These are phyloP conservation scores for Bactericera cockerelli DNA, from an alignment of 1,140 invertebrate genomes.

Conservation along the genomic window DNA sequence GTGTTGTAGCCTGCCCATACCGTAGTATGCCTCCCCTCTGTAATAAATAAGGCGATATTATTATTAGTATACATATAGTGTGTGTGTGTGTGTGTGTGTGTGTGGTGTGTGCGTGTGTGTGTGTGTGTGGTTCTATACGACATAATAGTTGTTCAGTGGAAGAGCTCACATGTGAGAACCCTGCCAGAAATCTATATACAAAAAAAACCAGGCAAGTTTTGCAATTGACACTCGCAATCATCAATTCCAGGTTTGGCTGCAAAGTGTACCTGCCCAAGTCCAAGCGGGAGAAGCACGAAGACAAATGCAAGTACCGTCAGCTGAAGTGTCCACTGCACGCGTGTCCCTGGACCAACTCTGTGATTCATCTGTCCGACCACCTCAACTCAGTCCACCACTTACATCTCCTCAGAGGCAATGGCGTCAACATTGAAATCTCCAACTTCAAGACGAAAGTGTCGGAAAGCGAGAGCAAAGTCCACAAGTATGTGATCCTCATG, in stretches of 20 bases:
- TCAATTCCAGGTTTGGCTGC: conserved; percentile 11
- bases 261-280: not conserved
- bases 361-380: conserved; percentile 8
- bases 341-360: conserved; percentile 12
- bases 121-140: no score
- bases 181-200: no score
- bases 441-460: conserved; percentile 14
- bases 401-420: conserved; percentile 12
- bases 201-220: no score
- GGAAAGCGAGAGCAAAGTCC: conserved; percentile 12
- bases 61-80: no score
- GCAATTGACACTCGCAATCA: no score
- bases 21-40: no score
- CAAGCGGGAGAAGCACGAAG: not conserved
- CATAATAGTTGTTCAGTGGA: no score
- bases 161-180: no score
- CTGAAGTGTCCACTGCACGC: conserved; percentile 1
- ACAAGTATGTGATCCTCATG: conserved; percentile 13
- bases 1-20: no score
- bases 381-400: conserved; percentile 10
- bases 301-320: conserved; percentile 2
- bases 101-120: no score
- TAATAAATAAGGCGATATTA: no score
- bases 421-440: conserved; percentile 15
- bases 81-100: no score